A percentile compares a stretch with the other conserved stretches of the same genome.
These are phyloP conservation scores for Uloborus diversus DNA, from an alignment of 1,140 invertebrate genomes.

Conservation along the genomic window DNA sequence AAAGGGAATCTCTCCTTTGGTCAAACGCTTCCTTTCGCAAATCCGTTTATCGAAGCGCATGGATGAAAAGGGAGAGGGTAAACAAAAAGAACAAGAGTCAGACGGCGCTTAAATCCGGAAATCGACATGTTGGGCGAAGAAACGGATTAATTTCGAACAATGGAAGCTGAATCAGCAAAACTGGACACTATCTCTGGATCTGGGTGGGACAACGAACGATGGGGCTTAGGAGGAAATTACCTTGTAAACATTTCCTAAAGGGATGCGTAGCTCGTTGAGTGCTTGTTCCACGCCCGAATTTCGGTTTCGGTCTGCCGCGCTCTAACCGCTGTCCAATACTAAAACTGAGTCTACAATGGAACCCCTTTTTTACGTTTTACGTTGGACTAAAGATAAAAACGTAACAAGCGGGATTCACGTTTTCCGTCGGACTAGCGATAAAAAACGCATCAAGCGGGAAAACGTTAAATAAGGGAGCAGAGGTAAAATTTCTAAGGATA, in stretches of 20 bases:
- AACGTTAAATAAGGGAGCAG: too few species aligned
- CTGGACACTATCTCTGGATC: slow-evolving; percentile 29
- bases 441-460: too few species aligned
- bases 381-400: too few species aligned
- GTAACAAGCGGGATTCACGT: too few species aligned
- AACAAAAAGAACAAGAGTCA: background rate
- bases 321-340: too few species aligned
- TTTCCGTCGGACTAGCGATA: too few species aligned
- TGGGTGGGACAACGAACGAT: background rate
- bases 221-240: slow-evolving; percentile 18
- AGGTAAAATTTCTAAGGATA: too few species aligned
- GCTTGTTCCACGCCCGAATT: slow-evolving; percentile 10
- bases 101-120: slow-evolving; percentile 21
- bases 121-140: slow-evolving; percentile 34
- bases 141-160: slow-evolving; percentile 40
- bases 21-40: slow-evolving; percentile 26
- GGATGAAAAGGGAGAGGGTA: background rate
- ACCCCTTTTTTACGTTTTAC: too few species aligned
- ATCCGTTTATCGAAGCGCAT: slow-evolving; percentile 20
- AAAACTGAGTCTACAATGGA: too few species aligned
- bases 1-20: too few species aligned
- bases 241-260: slow-evolving; percentile 49
- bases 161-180: slow-evolving; percentile 15
- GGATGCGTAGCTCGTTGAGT: slow-evolving; percentile 25
- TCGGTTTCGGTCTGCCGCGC: slow-evolving; percentile 7